Evolutionary conservation across 1,140 invertebrate species (phyloP), one percentile per base, ranked within the genome.

Genomic region (Camponotus floridanus): DNA sequence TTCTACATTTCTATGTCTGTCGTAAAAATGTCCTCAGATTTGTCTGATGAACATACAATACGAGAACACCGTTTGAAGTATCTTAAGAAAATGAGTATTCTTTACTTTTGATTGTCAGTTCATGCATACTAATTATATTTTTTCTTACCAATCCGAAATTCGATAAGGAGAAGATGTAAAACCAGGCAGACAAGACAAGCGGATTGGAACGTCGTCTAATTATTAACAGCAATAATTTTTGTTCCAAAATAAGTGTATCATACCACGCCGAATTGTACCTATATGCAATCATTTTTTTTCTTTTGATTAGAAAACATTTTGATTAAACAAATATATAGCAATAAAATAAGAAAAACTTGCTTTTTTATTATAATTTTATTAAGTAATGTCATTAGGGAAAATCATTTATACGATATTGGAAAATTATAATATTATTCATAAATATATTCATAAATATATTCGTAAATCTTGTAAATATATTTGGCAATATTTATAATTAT

Each of bases 191-290:
- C 11, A 79, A 8, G 2, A 68, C 8, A 2, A 67, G 6, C 9
- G 62, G 45, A 0, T 1, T 3, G 13, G 68, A 67, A 4, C 62
- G 45, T 55, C 36, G 62, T 26, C 15, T 68, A 18, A 68, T 39
- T 79, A 79, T 79, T 51, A 79, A 51, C 13, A 79, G 3, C 13
- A 79, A 15, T 2, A 4, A 51, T 39, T 68, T 79, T n/a, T 67
- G 62, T 13, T 79, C 42, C n/a, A 2, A 51, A 21, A 67, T 4
- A 15, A 51, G 2, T 67, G 31, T 62, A 33, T 65, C 6, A 9
- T 65, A 79, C 76, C 76, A 79, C 8, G 3, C 11, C 36, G 21
- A 65, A 5, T 79, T 65, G 31, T 79, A 79, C n/a, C 76, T 79
- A 4, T 79, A 4, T 31, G 51, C 15, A 1, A 76, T 42, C 7